Evolutionary conservation across 2,797 vertebrate genomes (phyloP).

Genomic region (Myoxocephalus aenaeus): DNA sequence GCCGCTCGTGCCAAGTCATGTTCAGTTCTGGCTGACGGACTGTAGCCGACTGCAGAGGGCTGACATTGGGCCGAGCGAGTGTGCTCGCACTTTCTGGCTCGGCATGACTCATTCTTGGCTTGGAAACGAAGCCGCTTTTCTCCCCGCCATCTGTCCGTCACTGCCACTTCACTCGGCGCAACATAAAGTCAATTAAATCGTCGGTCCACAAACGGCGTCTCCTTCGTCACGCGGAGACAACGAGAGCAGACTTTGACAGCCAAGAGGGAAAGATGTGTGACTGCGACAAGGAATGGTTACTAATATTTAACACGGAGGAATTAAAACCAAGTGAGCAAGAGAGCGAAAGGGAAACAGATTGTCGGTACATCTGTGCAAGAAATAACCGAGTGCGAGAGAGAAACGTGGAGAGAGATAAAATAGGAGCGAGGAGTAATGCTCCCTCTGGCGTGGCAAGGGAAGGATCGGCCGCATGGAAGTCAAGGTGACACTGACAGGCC

Average conservation of each 20-base stretch:
- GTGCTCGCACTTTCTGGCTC: slow-evolving; percentile 60
- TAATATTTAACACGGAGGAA: slow-evolving; percentile 36
- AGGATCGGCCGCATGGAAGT: slow-evolving; percentile 45
- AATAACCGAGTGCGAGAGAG: slow-evolving; percentile 6
- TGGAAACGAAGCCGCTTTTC: slow-evolving; percentile 56
- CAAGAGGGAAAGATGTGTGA: slow-evolving; percentile 40
- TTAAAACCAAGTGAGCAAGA: slow-evolving; percentile 29
- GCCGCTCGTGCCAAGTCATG: slow-evolving; percentile 52
- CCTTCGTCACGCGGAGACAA: slow-evolving; percentile 54
- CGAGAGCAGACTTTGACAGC: slow-evolving; percentile 55
- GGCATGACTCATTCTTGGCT: slow-evolving; percentile 69
- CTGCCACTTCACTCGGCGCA: slow-evolving; percentile 63
- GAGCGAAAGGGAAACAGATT: slow-evolving; percentile 34
- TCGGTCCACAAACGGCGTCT: slow-evolving; percentile 46
- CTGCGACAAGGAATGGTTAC: slow-evolving; percentile 29
- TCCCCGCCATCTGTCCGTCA: slow-evolving; percentile 76
- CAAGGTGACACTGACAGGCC: slow-evolving; percentile 78
- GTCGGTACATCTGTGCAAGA: slow-evolving; percentile 23
- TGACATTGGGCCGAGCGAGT: slow-evolving; percentile 65
- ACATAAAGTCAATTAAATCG: slow-evolving; percentile 71
- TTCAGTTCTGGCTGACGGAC: slow-evolving; percentile 55
- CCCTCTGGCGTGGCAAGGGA: slow-evolving; percentile 32
- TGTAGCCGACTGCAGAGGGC: slow-evolving; percentile 54
- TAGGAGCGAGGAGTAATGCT: slow-evolving; percentile 32
- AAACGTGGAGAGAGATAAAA: slow-evolving; percentile 12